Percentiles rank a stretch among this genome's conserved stretches.
Evolutionary conservation across 2,113 vertebrate species (phyloP).

Genomic region (Carettochelys insculpta): DNA sequence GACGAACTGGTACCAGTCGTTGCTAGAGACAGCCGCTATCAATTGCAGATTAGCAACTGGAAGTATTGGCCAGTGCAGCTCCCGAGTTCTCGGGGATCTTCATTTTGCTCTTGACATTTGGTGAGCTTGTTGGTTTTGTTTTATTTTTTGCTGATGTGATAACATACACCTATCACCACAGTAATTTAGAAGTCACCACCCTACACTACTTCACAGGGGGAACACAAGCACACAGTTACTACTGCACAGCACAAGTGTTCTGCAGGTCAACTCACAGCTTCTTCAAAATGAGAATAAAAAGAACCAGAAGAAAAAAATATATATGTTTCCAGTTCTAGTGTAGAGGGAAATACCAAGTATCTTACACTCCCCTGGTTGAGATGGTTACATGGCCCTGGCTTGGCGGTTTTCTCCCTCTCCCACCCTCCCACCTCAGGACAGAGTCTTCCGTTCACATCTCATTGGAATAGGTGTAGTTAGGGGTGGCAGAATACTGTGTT

Average conservation of each 20-base stretch:
- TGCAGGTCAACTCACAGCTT: constrained; percentile 51
- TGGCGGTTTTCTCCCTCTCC: constrained; percentile 29
- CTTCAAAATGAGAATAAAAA: constrained; percentile 2
- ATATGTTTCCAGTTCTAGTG: constrained; percentile 68
- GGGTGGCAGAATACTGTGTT: constrained; percentile 92
- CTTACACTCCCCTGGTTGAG: constrained; percentile 56
- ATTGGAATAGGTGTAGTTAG: constrained; percentile 94
- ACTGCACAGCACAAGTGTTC: constrained; percentile 46
- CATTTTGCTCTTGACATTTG: constrained; percentile 9
- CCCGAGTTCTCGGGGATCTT: not conserved
- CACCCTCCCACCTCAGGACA: constrained; percentile 10
- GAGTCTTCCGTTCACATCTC: constrained; percentile 85
- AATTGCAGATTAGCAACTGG: constrained; percentile 1
- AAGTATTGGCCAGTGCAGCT: not conserved
- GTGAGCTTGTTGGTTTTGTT: constrained; percentile 26
- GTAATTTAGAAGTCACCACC: constrained; percentile 67
- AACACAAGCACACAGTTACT: constrained; percentile 45
- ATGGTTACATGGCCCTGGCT: constrained; percentile 45
- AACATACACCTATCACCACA: constrained; percentile 75
- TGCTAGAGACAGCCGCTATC: not conserved
- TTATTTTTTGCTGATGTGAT: constrained; percentile 56
- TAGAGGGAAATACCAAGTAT: constrained; percentile 7
- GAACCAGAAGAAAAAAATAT: not conserved
- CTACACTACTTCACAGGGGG: constrained; percentile 68
- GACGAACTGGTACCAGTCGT: not conserved